Evolutionary conservation across 23 tunicate genomes (phyloP).

Genomic region (Clavelina lepadiformis): DNA sequence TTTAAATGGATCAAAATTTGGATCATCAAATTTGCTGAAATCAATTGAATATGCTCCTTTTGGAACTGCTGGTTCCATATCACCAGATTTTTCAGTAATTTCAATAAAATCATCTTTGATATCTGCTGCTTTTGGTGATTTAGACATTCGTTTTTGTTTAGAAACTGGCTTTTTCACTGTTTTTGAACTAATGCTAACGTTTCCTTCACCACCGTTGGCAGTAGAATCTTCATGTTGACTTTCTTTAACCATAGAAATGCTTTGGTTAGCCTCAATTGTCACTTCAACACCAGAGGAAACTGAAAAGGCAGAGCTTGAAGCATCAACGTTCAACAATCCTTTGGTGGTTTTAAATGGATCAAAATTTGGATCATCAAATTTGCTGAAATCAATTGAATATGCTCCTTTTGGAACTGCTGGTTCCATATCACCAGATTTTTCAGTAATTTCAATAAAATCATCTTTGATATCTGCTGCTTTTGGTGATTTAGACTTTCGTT

Average conservation of each 20-base stretch:
- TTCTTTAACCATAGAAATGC: no score
- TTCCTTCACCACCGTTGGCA: no score
- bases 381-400: conserved; percentile 41
- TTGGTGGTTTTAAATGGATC: conserved; percentile 37
- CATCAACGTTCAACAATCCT: conserved; percentile 15
- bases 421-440: not conserved
- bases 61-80: conserved; percentile 1
- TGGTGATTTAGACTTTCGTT: no score
- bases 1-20: conserved; percentile 57
- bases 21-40: conserved; percentile 59
- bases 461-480: no score
- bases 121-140: no score
- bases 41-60: conserved; percentile 74
- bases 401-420: conserved; percentile 25
- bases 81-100: not conserved
- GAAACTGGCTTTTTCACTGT: no score
- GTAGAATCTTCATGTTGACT: no score
- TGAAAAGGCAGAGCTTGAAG: not conserved
- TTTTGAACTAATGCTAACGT: no score
- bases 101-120: not conserved
- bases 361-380: conserved; percentile 59
- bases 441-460: no score
- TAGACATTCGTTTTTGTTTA: no score
- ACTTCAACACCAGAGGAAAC: no score
- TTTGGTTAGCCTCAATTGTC: not conserved